Percentiles rank a stretch among this genome's conserved stretches.
Conservation (phyloP, 1,140 invertebrate species). For the Hylyphantes graminicola region DNA sequence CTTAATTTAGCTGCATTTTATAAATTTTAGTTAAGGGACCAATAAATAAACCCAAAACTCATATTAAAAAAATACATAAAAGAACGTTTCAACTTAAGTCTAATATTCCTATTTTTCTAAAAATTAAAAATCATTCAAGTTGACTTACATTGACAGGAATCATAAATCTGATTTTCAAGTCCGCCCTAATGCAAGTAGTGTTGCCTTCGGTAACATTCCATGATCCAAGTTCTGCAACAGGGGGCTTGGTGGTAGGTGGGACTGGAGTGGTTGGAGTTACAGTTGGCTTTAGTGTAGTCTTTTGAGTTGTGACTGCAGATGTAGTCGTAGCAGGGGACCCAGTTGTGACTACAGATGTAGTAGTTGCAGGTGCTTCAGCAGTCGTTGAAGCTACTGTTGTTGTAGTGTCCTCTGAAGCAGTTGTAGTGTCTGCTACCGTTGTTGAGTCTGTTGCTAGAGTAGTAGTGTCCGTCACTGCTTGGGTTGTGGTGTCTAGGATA, state of each 20-base stretch:
- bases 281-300: neutral
- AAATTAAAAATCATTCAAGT: neutral
- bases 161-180: constrained; percentile 34
- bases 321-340: neutral
- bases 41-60: no score
- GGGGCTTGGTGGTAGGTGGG: constrained; percentile 5
- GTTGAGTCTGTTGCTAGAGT: neutral
- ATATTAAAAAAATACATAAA: neutral
- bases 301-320: neutral
- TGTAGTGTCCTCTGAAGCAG: neutral
- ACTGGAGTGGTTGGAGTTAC: neutral
- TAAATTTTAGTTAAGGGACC: neutral
- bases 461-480: neutral
- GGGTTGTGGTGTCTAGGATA: neutral
- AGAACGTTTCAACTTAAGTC: neutral
- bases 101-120: no score
- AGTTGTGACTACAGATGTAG: neutral
- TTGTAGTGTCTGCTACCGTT: constrained; percentile 11
- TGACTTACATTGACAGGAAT: constrained; percentile 14
- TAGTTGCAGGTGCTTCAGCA: neutral
- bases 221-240: constrained; percentile 5
- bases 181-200: constrained; percentile 43
- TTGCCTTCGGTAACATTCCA: constrained; percentile 41
- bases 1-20: no score
- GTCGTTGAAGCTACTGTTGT: neutral